Conservation (phyloP, 2,888 invertebrate genomes). For the Heterodera filipjevi region DNA sequence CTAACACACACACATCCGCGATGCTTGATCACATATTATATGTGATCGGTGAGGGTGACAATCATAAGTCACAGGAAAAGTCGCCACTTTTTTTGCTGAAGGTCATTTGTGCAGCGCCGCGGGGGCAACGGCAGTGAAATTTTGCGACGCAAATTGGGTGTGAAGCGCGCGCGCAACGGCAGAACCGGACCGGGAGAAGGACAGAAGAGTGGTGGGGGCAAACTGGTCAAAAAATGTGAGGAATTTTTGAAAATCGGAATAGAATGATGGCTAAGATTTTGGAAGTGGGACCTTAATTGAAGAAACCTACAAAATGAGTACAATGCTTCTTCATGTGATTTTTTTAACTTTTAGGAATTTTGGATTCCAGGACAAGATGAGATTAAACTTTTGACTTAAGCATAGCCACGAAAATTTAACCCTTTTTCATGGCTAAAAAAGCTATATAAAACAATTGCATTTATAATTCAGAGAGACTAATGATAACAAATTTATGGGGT, state of each 20-base stretch:
- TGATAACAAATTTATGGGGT: too few species aligned
- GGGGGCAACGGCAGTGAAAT: slow-evolving; percentile 2
- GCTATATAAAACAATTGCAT: too few species aligned
- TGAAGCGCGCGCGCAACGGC: slow-evolving; percentile 1
- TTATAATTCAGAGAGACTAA: too few species aligned
- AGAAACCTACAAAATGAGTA: too few species aligned
- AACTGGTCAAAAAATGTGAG: neutral
- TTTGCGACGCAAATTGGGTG: neutral
- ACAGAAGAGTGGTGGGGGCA: neutral
- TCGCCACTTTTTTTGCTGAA: neutral
- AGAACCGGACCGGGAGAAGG: neutral
- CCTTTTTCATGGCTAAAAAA: too few species aligned
- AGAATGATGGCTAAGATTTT: too few species aligned
- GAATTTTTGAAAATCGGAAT: neutral
- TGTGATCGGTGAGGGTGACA: neutral
- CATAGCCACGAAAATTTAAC: too few species aligned
- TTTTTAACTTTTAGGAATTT: too few species aligned
- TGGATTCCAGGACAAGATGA: too few species aligned
- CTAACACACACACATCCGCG: neutral
- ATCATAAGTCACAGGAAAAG: neutral
- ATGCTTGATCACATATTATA: neutral
- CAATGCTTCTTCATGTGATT: too few species aligned
- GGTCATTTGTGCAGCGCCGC: neutral
- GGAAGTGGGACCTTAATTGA: too few species aligned
- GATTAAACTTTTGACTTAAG: too few species aligned